Evolutionary conservation across 64 coral and sea anemone species (phyloP).

Genomic region (Montipora foliosa): DNA sequence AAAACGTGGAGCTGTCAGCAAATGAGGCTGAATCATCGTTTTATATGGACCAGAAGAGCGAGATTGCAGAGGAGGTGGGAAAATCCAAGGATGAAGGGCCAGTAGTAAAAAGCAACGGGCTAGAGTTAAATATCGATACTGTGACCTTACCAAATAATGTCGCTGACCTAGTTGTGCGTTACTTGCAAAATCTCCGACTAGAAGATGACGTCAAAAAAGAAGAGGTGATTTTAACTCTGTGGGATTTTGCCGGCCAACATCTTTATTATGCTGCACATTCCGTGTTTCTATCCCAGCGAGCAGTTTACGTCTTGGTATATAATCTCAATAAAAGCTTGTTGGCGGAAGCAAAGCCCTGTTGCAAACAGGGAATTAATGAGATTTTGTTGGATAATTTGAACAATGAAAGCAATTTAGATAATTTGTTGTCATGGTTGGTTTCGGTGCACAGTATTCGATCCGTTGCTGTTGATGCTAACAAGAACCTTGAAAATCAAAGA

Average conservation of each 20-base stretch:
- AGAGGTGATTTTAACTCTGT: constrained; percentile 31
- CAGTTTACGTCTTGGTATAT: constrained; percentile 45
- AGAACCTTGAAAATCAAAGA: background rate
- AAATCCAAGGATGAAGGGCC: background rate
- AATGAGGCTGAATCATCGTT: background rate
- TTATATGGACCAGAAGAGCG: background rate
- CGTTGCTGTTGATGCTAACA: background rate
- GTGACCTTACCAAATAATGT: background rate
- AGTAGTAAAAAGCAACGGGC: background rate
- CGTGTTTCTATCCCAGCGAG: constrained; percentile 39
- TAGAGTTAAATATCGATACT: constrained; percentile 20
- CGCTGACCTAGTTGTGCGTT: constrained; percentile 10
- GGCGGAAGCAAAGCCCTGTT: constrained; percentile 29
- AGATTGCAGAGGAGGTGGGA: background rate
- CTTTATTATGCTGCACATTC: constrained; percentile 54
- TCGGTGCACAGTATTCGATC: constrained; percentile 29
- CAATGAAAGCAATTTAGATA: constrained; percentile 52
- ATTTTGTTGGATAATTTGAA: constrained; percentile 41
- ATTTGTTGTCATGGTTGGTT: constrained; percentile 41
- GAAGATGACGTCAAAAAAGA: constrained; percentile 15
- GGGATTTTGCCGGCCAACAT: constrained; percentile 64
- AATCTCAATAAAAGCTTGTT: constrained; percentile 35
- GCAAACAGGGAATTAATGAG: constrained; percentile 16
- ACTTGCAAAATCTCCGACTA: constrained; percentile 16
- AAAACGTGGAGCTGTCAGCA: background rate